Base-by-base conservation (phyloP, 2,888 invertebrate genomes). In the Penaeus monodon region DNA sequence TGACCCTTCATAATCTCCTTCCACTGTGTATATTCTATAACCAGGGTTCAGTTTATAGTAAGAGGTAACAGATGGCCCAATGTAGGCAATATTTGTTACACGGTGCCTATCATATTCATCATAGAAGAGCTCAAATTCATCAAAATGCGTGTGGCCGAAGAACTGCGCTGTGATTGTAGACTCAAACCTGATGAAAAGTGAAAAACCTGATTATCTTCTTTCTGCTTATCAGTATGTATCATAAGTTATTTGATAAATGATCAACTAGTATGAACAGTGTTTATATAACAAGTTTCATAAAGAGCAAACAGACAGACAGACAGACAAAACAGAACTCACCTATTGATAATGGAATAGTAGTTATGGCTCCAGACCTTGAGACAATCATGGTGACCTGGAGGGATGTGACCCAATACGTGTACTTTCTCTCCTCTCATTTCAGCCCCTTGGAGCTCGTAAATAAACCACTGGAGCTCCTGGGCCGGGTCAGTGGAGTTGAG, bases 331-430 rank as follows among this genome's bases (percentile, higher is more conserved):
- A 82, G 22, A 70, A 22, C 90, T 90, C 90, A 94, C 94, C 97
- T 94, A 91, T 96, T 96, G 83, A 97, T 95, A 85, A 97, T 97
- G 77, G 95, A 95, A 91, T 97, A 97, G 92, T 97, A 97, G 93
- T 99, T 99, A 90, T 97, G 95, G 10, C 98, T 98, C 98, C 98
- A 99, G 8, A 98, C 96, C 93, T 97, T 97, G 65, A 98, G 93
- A 91, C 98, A 98, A 92, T 98, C 98, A 0, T 96, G 95, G 92
- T 97, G 96, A 6, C 98, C 98, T 0, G 99, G 98, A 0, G 98
- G 98, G 91, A 99, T 98, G 92, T 99, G 99, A 0, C 98, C 98
- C 84, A 99, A 96, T n/a, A 99, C 96, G 91, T 99, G 98, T 22
- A 99, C 99, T 92, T 98, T 98, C 92, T 98, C 98, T 24, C 96